phyloP scores from a whole-genome alignment of 1,140 invertebrate species.

The Pristionchus pacificus region DNA sequence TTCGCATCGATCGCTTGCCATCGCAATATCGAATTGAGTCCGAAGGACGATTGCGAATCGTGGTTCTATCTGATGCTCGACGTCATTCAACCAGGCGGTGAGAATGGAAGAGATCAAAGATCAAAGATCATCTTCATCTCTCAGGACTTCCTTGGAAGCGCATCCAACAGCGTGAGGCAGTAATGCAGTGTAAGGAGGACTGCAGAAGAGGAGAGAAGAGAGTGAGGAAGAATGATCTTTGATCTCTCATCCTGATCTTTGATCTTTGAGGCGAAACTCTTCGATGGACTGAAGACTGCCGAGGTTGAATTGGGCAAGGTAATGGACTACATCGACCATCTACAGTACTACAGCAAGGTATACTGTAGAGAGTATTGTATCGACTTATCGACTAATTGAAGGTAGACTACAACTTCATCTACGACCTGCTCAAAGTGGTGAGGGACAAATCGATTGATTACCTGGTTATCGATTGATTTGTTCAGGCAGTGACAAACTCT shows the following conservation, averaged over 20 bases:
- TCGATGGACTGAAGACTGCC: neutral
- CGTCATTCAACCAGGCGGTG: slow-evolving; percentile 15
- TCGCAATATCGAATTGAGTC: slow-evolving; percentile 30
- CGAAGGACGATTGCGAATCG: slow-evolving; percentile 43
- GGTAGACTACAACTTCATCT: neutral
- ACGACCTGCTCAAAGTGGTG: neutral
- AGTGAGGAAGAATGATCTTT: neutral
- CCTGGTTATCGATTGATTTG: neutral
- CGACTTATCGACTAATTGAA: too few relatives aligned
- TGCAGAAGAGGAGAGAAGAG: neutral
- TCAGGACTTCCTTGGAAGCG: neutral
- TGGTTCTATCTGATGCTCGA: slow-evolving; percentile 46
- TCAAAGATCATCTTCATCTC: neutral
- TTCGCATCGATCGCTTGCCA: slow-evolving; percentile 40
- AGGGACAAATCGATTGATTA: neutral
- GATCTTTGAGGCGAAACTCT: neutral
- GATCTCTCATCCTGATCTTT: neutral
- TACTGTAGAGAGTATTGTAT: too few relatives aligned
- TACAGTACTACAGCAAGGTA: neutral
- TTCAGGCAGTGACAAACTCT: neutral
- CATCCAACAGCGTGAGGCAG: neutral
- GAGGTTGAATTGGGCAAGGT: neutral
- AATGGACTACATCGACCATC: neutral
- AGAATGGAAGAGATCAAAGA: neutral
- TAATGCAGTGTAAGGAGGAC: neutral